Base-by-base conservation (phyloP, 2,113 vertebrate species). In the Oxyura jamaicensis region DNA sequence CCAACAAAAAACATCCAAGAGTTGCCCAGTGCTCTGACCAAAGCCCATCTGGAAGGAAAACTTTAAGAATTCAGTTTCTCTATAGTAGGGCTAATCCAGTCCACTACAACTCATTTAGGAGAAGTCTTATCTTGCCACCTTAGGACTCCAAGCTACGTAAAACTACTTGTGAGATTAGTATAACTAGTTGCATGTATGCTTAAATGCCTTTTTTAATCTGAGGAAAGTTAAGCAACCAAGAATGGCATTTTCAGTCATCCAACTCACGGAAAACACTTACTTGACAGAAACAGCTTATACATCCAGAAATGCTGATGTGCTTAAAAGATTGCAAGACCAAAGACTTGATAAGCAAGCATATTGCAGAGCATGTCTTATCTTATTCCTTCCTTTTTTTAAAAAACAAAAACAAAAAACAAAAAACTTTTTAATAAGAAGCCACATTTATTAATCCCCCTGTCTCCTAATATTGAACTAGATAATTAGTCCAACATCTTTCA, bases 401-500 rank as follows among this genome's bases (percentile, higher is more conserved):
- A n/a, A n/a, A n/a, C n/a, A n/a, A n/a, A n/a, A n/a, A n/a, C n/a
- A n/a, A n/a, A n/a, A 39, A 39, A 44, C 6, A 44, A 44, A 44
- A 44, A 44, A 31, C 44, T 88, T 92, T 94, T 79, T 79, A 91
- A 92, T 83, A 93, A 93, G 59, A 69, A 79, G 6, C 11, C 22
- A 59, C 4, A 3, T 73, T 95, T 91, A 90, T 79, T 80, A 77
- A 76, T 91, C 52, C 53, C 83, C 36, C 59, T 59, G 83, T 74
- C 26, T 44, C 10, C 66, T 48, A 48, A 26, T 8, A 18, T 67
- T 28, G 44, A 85, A 52, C 39, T 39, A 83, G 35, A 17, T 18
- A 96, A 94, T 95, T 93, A 96, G 46, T 23, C 4, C 17, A 50
- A 33, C 18, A 83, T 48, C 16, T 88, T 94, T 93, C 72, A 91